phyloP scores from a whole-genome alignment of 2,888 invertebrate genomes.

The Stenodera caucasica region DNA sequence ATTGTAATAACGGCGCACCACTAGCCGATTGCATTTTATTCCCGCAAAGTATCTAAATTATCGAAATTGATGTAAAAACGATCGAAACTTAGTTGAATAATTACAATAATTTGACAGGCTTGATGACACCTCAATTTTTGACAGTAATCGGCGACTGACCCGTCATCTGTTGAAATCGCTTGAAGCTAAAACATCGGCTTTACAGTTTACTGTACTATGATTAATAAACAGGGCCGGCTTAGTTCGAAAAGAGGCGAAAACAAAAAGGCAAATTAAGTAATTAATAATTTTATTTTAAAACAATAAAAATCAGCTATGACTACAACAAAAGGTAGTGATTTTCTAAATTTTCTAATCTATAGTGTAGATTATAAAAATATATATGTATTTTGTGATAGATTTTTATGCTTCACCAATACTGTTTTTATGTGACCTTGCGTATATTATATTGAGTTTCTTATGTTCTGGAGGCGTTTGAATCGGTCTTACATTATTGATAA shows the following conservation, averaged over 20 bases:
- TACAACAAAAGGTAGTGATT: neutral
- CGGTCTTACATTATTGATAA: constrained; percentile 52
- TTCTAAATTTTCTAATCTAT: neutral
- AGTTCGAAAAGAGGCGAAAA: too few species aligned
- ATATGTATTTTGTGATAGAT: too few species aligned
- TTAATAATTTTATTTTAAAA: too few species aligned
- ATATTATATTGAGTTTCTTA: constrained; percentile 50
- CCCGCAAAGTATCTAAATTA: neutral
- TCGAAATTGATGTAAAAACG: neutral
- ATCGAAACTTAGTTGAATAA: too few species aligned
- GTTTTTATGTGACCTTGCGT: constrained; percentile 50
- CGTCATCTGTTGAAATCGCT: neutral
- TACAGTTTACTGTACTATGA: neutral
- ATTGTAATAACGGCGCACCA: constrained; percentile 48
- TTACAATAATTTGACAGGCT: too few species aligned
- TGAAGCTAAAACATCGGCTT: neutral
- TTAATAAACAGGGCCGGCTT: too few species aligned
- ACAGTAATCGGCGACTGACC: neutral
- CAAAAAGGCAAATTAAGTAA: too few species aligned
- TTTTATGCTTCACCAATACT: constrained; percentile 23
- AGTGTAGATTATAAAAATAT: neutral
- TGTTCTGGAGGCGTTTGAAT: constrained; percentile 47
- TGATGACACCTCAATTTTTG: too few species aligned
- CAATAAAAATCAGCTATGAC: too few species aligned
- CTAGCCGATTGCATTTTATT: constrained; percentile 34